Evolutionary conservation across 2,888 invertebrate genomes (phyloP), one percentile per base, ranked within the genome.

Genomic region (Calameuta pallipes): DNA sequence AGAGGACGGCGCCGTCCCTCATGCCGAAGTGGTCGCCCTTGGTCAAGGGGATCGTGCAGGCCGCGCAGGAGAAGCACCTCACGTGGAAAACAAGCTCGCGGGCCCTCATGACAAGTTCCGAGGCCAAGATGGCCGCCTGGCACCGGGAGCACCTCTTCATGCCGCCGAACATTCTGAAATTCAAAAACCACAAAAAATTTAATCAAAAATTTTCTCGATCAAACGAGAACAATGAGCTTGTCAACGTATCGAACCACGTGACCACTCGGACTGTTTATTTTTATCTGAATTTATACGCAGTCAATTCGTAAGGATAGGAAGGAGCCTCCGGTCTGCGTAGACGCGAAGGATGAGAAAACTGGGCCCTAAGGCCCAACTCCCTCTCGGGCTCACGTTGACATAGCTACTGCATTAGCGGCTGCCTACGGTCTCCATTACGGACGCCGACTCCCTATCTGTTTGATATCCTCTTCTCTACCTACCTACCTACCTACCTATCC

Each of bases 1-100:
- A 98, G 90, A 97, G 96, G 75, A 98, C 96, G 84, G 96, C 95
- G 78, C 96, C 95, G 86, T 97, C 97, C 85, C 97, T 94, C 93
- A 98, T 96, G 84, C 98, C 98, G 93, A 98, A 99, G 87, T 97
- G 97, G 91, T 99, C 98, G 71, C 99, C 99, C 90, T 98, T 97
- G 79, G 96, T 96, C 80, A 99, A 94, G 6, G 96, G 95, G 69
- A 96, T 94, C 91, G 95, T 95, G 93, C 98, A 98, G 76, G 96
- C 95, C 73, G 96, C 96, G 92, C 98, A 98, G 74, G 97, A 96
- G 93, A 99, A 99, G 92, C 98, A 99, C 90, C 96, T 96, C 80
- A 98, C 96, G 93, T 99, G 98, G 93, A 97, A 99, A 85, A 98
- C 97, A 88, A 96, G 94, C 88, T 98, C 98, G 76, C 97, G 94